A percentile compares a stretch with the other conserved stretches of the same genome.
Evolutionary conservation across 2,113 vertebrate genomes (phyloP).

Genomic region (Heteronetta atricapilla): DNA sequence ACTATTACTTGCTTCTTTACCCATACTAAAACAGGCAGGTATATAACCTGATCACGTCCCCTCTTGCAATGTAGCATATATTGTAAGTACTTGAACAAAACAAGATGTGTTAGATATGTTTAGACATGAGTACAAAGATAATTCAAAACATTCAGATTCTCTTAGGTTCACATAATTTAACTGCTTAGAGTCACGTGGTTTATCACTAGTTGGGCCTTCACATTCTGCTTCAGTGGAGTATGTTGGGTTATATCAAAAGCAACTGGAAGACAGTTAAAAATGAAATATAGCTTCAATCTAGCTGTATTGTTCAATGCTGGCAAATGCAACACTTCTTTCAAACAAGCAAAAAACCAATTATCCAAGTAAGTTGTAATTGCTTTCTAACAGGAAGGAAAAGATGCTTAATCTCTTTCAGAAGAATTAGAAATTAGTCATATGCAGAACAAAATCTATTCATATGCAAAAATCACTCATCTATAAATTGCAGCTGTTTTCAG

Average conservation of each 20-base stretch:
- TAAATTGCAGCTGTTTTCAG: conserved; percentile 47
- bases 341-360: not conserved
- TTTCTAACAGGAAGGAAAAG: conserved; percentile 30
- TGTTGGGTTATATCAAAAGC: not conserved
- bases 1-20: not conserved
- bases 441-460: conserved; percentile 36
- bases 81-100: not conserved
- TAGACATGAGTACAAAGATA: not conserved
- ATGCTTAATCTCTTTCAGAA: conserved; percentile 1
- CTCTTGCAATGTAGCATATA: not conserved
- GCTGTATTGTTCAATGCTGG: not conserved
- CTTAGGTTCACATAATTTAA: not conserved
- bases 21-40: not conserved
- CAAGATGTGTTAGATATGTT: not conserved
- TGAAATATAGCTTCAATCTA: not conserved
- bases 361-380: not conserved
- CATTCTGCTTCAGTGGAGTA: not conserved
- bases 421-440: conserved; percentile 24
- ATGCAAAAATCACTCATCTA: conserved; percentile 42
- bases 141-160: not conserved
- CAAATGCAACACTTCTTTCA: not conserved
- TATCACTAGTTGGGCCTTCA: not conserved
- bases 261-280: not conserved
- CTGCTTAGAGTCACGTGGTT: not conserved
- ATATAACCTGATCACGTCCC: not conserved